Evolutionary conservation across 2,888 invertebrate species (phyloP).

Genomic region (Polyommatus iphigenia): DNA sequence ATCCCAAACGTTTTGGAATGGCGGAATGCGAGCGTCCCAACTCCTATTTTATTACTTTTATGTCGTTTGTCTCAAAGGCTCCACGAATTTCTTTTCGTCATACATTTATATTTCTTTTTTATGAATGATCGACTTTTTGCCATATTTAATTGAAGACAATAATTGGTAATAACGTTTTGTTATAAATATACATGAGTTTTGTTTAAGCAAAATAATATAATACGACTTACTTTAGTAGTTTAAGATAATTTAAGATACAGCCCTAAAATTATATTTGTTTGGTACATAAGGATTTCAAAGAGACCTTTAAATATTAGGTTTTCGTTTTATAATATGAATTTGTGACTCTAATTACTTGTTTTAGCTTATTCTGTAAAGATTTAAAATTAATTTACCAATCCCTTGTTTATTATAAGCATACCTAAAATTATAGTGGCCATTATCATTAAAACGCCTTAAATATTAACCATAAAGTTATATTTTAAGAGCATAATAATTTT

Average conservation of each 20-base stretch:
- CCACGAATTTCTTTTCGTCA: constrained; percentile 31
- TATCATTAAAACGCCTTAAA: not conserved
- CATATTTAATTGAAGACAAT: not conserved
- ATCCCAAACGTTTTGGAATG: constrained; percentile 58
- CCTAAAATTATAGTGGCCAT: not conserved
- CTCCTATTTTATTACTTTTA: constrained; percentile 64
- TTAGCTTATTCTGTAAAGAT: not conserved
- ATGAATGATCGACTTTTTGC: not conserved
- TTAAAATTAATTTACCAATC: not conserved
- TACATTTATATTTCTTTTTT: not conserved
- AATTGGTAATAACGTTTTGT: not conserved
- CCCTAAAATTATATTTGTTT: too few species aligned
- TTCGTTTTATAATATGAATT: not conserved
- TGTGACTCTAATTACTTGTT: not conserved
- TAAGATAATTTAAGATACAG: too few species aligned
- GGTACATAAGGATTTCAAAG: too few species aligned
- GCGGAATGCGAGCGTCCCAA: constrained; percentile 53
- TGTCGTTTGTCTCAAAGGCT: constrained; percentile 53
- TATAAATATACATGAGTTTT: not conserved
- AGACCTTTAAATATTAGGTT: too few species aligned
- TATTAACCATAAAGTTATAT: not conserved
- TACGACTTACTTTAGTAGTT: not conserved
- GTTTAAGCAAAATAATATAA: too few species aligned
- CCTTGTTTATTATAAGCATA: not conserved
- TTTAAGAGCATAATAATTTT: not conserved